phyloP scores from a whole-genome alignment of 2,113 vertebrate species.

The Excalfactoria chinensis region DNA sequence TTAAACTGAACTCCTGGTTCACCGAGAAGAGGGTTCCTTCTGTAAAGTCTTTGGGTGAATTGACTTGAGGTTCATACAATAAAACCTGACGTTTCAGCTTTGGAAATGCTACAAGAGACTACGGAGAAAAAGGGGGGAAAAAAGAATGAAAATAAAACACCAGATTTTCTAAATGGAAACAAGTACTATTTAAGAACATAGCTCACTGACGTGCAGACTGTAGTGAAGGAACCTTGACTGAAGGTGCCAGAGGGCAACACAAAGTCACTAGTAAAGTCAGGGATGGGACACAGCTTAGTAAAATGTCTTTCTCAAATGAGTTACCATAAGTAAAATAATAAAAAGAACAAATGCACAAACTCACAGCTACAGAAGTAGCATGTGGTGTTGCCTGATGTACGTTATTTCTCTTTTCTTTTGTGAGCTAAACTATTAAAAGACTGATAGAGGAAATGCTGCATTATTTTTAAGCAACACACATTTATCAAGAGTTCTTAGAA shows the following conservation, averaged over 20 bases:
- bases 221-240: neutral
- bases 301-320: neutral
- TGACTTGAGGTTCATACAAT: conserved; percentile 95
- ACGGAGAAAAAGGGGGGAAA: conserved; percentile 40
- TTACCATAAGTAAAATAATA: neutral
- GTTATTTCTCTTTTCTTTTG: neutral
- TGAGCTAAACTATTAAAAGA: neutral
- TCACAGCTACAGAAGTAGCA: neutral
- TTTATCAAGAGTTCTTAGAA: neutral
- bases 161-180: conserved; percentile 33
- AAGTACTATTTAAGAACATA: conserved; percentile 7
- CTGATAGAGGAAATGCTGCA: conserved; percentile 14
- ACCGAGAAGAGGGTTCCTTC: conserved; percentile 98
- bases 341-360: neutral
- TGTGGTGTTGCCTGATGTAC: neutral
- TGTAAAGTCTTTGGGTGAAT: conserved; percentile 98
- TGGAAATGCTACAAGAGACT: conserved; percentile 99
- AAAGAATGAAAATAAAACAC: conserved; percentile 62
- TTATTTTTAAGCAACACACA: neutral
- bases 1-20: conserved; percentile 99
- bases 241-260: neutral
- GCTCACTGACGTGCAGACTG: neutral
- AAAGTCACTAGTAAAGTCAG: neutral
- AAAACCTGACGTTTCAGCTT: conserved; percentile 98
- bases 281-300: neutral